Conservation (phyloP, 1,140 invertebrate species). For the Chionoecetes opilio region DNA sequence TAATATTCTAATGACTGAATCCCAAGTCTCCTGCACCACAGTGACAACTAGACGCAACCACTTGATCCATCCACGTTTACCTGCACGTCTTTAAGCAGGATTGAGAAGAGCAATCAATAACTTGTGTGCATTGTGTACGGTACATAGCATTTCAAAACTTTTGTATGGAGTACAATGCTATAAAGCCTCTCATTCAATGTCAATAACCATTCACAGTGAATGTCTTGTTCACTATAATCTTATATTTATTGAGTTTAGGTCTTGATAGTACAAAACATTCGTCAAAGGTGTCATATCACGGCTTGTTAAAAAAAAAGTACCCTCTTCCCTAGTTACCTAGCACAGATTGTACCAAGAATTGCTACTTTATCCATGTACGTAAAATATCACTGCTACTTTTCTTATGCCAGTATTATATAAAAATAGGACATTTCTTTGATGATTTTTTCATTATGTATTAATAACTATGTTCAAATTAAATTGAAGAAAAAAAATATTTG, state of each 20-base stretch:
- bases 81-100: background rate
- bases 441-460: background rate
- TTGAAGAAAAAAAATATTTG: background rate
- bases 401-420: constrained; percentile 30
- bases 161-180: background rate
- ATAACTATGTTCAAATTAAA: background rate
- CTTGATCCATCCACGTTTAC: background rate
- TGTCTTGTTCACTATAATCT: background rate
- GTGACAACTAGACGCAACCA: too few relatives aligned
- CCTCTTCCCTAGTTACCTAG: background rate
- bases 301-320: background rate
- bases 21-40: too few relatives aligned
- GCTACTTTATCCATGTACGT: constrained; percentile 4
- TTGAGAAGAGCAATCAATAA: constrained; percentile 10
- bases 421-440: constrained; percentile 11
- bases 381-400: constrained; percentile 21
- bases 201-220: background rate
- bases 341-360: background rate
- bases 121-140: background rate
- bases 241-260: background rate
- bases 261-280: background rate
- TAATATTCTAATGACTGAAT: too few relatives aligned
- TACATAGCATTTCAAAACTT: background rate
- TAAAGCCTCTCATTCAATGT: background rate
- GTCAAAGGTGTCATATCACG: background rate